phyloP scores from a whole-genome alignment of 2,113 vertebrate species.

The Stigmatopora nigra region DNA sequence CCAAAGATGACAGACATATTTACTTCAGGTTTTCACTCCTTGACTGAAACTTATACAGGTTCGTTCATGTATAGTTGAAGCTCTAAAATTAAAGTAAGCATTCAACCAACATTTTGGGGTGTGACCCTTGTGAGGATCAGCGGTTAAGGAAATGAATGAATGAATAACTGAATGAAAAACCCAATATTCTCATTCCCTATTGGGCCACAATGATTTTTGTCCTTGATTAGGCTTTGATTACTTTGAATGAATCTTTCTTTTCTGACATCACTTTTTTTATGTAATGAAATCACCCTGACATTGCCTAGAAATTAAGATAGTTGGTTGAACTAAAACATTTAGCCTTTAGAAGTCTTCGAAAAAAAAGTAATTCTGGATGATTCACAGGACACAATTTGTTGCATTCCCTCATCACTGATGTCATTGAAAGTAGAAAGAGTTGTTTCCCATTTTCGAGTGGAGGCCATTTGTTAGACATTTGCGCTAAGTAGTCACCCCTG shows the following conservation, averaged over 20 bases:
- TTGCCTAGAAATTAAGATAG: neutral
- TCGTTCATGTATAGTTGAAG: neutral
- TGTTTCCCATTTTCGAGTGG: conserved; percentile 17
- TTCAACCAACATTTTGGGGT: neutral
- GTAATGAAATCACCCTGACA: neutral
- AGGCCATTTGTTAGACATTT: conserved; percentile 12
- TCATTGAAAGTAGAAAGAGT: conserved; percentile 17
- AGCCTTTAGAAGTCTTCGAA: neutral
- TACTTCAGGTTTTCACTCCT: conserved; percentile 28
- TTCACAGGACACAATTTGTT: conserved; percentile 19
- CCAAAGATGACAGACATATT: conserved; percentile 35
- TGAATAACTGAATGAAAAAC: neutral
- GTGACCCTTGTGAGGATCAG: too few relatives aligned
- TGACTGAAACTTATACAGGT: conserved; percentile 19
- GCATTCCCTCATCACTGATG: conserved; percentile 1
- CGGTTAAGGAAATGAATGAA: neutral
- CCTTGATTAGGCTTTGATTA: neutral
- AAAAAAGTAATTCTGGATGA: conserved; percentile 3
- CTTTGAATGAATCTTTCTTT: neutral
- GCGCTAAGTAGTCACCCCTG: conserved; percentile 7
- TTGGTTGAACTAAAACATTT: neutral
- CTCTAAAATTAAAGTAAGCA: neutral
- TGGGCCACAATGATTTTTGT: neutral
- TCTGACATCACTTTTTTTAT: neutral
- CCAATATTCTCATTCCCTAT: neutral